A percentile compares a stretch with the other conserved stretches of the same genome.
These are phyloP conservation scores for Hormaphis cornu DNA, from an alignment of 1,140 invertebrate genomes.

Conservation along the genomic window DNA sequence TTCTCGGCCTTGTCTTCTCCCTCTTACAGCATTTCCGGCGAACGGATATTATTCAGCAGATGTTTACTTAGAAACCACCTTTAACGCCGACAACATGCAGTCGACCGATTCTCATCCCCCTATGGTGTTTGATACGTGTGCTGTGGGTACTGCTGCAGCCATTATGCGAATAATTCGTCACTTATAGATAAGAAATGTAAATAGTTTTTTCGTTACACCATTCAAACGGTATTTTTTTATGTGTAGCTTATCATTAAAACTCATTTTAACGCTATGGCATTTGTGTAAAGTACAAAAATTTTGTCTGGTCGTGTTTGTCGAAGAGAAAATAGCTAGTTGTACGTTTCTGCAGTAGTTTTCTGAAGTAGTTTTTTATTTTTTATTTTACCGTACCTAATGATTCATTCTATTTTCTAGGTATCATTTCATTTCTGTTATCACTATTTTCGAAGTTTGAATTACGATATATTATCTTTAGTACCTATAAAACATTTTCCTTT, in stretches of 20 bases:
- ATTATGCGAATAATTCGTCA: not conserved
- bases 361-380: not conserved
- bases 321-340: not conserved
- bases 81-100: not conserved
- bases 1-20: not conserved
- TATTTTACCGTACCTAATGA: no score
- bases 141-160: not conserved
- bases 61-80: not conserved
- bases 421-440: not conserved
- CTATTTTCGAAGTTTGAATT: not conserved
- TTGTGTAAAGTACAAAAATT: no score
- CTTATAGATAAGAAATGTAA: not conserved
- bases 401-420: no score
- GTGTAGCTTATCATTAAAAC: not conserved
- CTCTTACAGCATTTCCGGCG: not conserved
- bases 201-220: no score
- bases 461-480: no score
- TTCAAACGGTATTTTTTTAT: not conserved
- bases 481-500: no score
- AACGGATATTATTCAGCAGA: conserved; percentile 1
- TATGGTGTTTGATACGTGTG: not conserved
- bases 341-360: not conserved
- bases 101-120: not conserved
- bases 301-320: no score
- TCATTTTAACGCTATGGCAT: not conserved